phyloP scores from a whole-genome alignment of 2,888 invertebrate genomes.

The Agrochola lota region DNA sequence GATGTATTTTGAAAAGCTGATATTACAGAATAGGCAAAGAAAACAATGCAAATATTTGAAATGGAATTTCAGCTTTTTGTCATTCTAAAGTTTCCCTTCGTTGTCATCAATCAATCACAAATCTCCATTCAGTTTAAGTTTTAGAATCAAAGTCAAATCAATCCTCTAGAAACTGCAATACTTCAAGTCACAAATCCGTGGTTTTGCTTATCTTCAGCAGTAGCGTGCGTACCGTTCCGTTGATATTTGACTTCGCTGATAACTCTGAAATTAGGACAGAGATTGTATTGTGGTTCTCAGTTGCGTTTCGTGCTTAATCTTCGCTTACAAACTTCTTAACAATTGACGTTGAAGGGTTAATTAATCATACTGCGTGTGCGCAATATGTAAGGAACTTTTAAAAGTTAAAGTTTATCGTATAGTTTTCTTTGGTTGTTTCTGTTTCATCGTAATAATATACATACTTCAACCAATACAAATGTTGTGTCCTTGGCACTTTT shows the following conservation, averaged over 20 bases:
- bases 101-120: conserved; percentile 2
- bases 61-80: neutral
- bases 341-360: conserved; percentile 45
- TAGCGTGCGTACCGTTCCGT: conserved; percentile 74
- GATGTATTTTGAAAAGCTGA: conserved; percentile 6
- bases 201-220: conserved; percentile 74
- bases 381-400: conserved; percentile 20
- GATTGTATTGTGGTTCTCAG: conserved; percentile 79
- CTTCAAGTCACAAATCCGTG: conserved; percentile 63
- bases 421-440: neutral
- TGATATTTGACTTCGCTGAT: conserved; percentile 84
- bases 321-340: conserved; percentile 42
- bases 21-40: neutral
- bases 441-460: neutral
- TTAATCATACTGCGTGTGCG: conserved; percentile 27
- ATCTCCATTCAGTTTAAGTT: conserved; percentile 4
- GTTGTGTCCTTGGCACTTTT: conserved; percentile 10
- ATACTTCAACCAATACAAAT: neutral
- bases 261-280: conserved; percentile 84
- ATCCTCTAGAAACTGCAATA: conserved; percentile 38
- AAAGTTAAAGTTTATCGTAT: conserved; percentile 6
- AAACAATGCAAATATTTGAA: neutral
- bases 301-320: conserved; percentile 64
- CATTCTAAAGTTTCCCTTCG: neutral
- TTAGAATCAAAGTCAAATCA: conserved; percentile 26